Percentiles rank a stretch among this genome's conserved stretches.
phyloP scores from a whole-genome alignment of 2,113 vertebrate species.

The Nipponia nippon region DNA sequence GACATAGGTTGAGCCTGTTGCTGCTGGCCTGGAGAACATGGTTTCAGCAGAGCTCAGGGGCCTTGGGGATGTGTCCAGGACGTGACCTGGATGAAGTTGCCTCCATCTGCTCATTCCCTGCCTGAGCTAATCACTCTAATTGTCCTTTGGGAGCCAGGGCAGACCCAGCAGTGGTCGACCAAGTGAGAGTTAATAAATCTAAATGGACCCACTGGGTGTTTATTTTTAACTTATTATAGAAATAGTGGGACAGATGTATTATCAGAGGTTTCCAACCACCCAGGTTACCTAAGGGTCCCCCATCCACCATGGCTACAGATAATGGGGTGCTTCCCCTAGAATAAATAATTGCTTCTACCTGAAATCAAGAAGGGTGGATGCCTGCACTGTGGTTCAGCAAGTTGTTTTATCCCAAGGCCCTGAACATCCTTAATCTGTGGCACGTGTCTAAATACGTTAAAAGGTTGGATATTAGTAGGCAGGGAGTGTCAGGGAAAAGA shows the following conservation, averaged over 20 bases:
- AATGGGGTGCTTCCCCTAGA: background rate
- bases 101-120: background rate
- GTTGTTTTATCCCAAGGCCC: background rate
- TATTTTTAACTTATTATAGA: background rate
- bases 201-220: background rate
- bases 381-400: background rate
- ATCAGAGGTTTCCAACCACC: background rate
- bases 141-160: background rate
- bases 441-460: rapidly evolving
- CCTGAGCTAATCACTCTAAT: background rate
- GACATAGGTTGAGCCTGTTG: background rate
- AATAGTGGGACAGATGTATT: background rate
- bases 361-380: background rate
- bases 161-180: background rate
- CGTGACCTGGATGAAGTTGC: background rate
- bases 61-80: background rate
- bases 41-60: background rate
- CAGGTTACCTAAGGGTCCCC: background rate
- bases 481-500: background rate
- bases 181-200: background rate
- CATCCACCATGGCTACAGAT: background rate
- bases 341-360: background rate
- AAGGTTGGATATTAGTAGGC: background rate
- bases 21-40: background rate
- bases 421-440: background rate